Base-by-base conservation (phyloP, 2,113 vertebrate species). In the Lepisosteus osseus region DNA sequence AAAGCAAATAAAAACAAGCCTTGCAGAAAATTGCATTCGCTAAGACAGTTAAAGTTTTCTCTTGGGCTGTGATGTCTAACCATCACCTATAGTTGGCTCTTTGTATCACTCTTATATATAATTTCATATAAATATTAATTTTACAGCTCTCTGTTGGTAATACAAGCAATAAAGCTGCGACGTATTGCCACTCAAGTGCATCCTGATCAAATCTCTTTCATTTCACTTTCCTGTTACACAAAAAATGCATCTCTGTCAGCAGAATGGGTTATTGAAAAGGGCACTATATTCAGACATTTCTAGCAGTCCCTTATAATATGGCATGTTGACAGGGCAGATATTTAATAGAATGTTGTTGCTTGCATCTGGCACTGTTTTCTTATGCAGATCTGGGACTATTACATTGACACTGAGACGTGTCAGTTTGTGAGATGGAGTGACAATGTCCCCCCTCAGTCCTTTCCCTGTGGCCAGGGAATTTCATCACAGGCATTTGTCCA, bases 401-500 rank as follows among this genome's bases (percentile, higher is more conserved):
- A 66, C 51, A 75, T 47, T 87, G 89, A 78, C 75, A 79, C 72
- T 3, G 11, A 78, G 67, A 72, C 17, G 79, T 72, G 75, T 80
- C 77, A 79, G 72, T 79, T 78, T 85, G 82, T 88, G 82, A 86
- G 61, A 68, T 42, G 13, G 9, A 78, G 59, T 82, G 84, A 81
- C 78, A 70, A 67, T 29, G 0, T 83, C 72, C 80, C 70, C 55
- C 72, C 75, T 13, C 71, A 41, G 70, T 74, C 72, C 72, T 64
- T 41, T 85, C 65, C 69, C 72, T 9, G 1, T 67, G 78, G 84
- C 72, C 79, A 64, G 44, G 76, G 69, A 72, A 13, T 72, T 72
- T 77, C 82, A 74, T 77, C 85, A 72, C 80, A 72, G 74, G 61
- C 59, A 61, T 80, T 43, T 71, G 76, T 72, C 2, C 15, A 5